Evolutionary conservation across 2,888 invertebrate species (phyloP).

Genomic region (Candidula unifasciata): DNA sequence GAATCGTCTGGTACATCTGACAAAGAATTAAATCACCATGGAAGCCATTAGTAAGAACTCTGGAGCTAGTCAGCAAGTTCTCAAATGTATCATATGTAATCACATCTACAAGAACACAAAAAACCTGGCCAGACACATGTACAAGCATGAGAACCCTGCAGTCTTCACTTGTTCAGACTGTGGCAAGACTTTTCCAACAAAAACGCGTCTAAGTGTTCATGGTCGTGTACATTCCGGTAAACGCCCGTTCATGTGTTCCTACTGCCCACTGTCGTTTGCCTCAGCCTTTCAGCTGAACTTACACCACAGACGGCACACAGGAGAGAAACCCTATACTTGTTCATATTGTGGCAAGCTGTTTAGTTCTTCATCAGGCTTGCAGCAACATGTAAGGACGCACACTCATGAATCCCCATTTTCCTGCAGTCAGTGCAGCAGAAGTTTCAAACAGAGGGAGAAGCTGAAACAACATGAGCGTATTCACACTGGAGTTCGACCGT

Average conservation of each 20-base stretch:
- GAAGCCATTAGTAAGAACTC: not conserved
- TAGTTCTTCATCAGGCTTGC: slow-evolving; percentile 27
- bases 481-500: slow-evolving; percentile 24
- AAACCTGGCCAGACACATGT: not conserved
- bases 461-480: slow-evolving; percentile 28
- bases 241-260: slow-evolving; percentile 18
- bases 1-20: too few species aligned
- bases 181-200: slow-evolving; percentile 17
- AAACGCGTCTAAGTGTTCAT: slow-evolving; percentile 7
- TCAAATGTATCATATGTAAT: slow-evolving; percentile 22
- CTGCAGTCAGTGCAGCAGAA: slow-evolving; percentile 7
- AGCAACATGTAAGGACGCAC: slow-evolving; percentile 11
- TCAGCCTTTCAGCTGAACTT: slow-evolving; percentile 22
- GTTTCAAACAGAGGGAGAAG: slow-evolving; percentile 36
- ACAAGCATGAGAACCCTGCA: not conserved
- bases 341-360: slow-evolving; percentile 19
- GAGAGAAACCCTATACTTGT: slow-evolving; percentile 33
- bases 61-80: not conserved
- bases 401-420: slow-evolving; percentile 9
- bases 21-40: not conserved
- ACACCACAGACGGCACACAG: slow-evolving; percentile 20
- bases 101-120: slow-evolving; percentile 4
- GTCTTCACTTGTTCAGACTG: slow-evolving; percentile 18
- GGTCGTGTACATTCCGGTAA: slow-evolving; percentile 30
- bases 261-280: not conserved